Conservation (phyloP, 2,113 vertebrate genomes). For the Monopterus albus region DNA sequence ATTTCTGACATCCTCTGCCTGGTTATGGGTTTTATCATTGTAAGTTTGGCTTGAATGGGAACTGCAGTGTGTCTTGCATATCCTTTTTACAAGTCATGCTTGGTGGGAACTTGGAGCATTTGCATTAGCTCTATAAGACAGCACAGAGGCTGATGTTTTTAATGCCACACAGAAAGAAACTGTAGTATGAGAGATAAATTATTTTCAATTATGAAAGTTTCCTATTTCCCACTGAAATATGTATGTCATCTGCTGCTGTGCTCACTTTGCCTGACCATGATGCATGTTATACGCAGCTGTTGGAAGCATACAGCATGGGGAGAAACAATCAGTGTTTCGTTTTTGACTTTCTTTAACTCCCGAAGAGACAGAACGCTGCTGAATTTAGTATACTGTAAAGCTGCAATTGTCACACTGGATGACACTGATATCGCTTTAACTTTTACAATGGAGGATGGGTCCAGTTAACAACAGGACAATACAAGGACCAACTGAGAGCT, state of each 20-base stretch:
- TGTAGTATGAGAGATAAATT: neutral
- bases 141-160: constrained; percentile 3
- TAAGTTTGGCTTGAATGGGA: constrained; percentile 37
- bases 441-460: neutral
- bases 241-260: neutral
- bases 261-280: neutral
- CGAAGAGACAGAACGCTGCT: neutral
- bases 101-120: constrained; percentile 38
- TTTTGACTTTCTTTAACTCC: neutral
- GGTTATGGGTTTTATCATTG: constrained; percentile 44
- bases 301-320: neutral
- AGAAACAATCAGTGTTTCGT: constrained; percentile 6
- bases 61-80: constrained; percentile 29
- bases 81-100: constrained; percentile 53
- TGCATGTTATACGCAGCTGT: constrained; percentile 9
- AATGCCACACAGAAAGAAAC: constrained; percentile 17
- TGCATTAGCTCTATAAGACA: constrained; percentile 41
- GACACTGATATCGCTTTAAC: neutral
- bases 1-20: constrained; percentile 29
- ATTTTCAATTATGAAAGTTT: constrained; percentile 8
- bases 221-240: constrained; percentile 18
- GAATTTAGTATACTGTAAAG: constrained; percentile 1
- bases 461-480: constrained; percentile 26
- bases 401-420: neutral
- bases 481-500: constrained; percentile 36